Percentiles rank a stretch among this genome's conserved stretches.
phyloP scores from a whole-genome alignment of 2,888 invertebrate species.

The Gasteruption jaculator region DNA sequence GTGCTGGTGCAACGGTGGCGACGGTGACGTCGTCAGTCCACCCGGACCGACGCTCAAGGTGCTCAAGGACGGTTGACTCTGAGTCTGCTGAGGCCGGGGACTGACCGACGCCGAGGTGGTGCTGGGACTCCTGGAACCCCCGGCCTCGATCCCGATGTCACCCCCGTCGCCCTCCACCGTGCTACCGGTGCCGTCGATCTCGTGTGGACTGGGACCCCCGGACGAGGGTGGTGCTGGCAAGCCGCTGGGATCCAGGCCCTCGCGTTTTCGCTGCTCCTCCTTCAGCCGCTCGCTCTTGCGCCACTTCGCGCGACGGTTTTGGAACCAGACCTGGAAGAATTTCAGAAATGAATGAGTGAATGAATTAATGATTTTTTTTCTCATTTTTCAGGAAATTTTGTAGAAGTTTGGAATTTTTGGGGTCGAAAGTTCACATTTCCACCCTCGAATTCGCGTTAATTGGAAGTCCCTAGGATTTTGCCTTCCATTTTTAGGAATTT shows the following conservation, averaged over 20 bases:
- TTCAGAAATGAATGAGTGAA: conserved; percentile 7
- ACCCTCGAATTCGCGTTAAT: no score
- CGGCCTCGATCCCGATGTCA: conserved; percentile 34
- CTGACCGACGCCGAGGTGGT: conserved; percentile 49
- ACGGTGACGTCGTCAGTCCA: conserved; percentile 59
- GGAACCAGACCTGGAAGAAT: conserved; percentile 79
- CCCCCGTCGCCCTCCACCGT: conserved; percentile 35
- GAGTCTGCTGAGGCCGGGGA: conserved; percentile 47
- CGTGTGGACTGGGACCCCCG: conserved; percentile 39
- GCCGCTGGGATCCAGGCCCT: conserved; percentile 54
- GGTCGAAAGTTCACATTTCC: no score
- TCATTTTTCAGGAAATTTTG: not conserved
- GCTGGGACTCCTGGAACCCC: conserved; percentile 45
- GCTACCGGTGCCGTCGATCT: conserved; percentile 31
- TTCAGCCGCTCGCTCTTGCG: conserved; percentile 87
- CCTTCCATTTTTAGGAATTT: no score
- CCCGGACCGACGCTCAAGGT: conserved; percentile 36
- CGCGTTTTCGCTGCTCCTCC: conserved; percentile 83
- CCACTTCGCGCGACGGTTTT: conserved; percentile 90
- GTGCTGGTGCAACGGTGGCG: conserved; percentile 44
- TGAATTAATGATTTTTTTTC: conserved; percentile 4
- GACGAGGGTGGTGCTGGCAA: conserved; percentile 35
- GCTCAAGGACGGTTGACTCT: conserved; percentile 56
- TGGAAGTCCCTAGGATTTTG: no score
- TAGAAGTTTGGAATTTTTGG: no score